Percentiles rank a stretch among this genome's conserved stretches.
Conservation (phyloP, 1,140 invertebrate genomes). For the Ruditapes philippinarum region DNA sequence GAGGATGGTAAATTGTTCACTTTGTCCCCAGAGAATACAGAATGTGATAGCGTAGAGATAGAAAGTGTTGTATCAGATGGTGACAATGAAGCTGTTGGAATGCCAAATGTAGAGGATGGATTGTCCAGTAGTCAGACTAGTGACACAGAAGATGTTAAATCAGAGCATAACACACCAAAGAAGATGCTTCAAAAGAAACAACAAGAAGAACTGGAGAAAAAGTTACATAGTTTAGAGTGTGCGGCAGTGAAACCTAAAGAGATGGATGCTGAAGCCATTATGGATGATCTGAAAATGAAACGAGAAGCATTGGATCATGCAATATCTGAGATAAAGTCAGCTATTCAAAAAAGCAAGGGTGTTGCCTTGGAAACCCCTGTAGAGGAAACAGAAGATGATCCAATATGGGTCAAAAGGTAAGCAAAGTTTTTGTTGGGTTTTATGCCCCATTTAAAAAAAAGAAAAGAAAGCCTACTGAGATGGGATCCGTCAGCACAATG, state of each 20-base stretch:
- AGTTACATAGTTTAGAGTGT: conserved; percentile 68
- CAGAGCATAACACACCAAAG: conserved; percentile 78
- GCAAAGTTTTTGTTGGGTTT: too few relatives aligned
- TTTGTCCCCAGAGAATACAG: conserved; percentile 97
- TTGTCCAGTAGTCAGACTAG: conserved; percentile 95
- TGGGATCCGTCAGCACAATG: neutral
- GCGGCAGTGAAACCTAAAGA: conserved; percentile 72
- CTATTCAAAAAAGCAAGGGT: conserved; percentile 91
- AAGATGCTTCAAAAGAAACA: conserved; percentile 81
- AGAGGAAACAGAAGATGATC: conserved; percentile 77
- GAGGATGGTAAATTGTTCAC: conserved; percentile 91
- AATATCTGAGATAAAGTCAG: conserved; percentile 93
- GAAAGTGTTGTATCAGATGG: conserved; percentile 90
- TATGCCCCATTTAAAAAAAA: too few relatives aligned
- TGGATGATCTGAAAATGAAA: conserved; percentile 83
- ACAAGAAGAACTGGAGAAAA: conserved; percentile 79
- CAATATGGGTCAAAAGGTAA: conserved; percentile 85
- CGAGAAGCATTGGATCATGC: conserved; percentile 90
- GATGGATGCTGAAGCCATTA: conserved; percentile 84
- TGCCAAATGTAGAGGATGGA: conserved; percentile 98
- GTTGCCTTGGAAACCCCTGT: conserved; percentile 81
- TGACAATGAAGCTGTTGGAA: conserved; percentile 89
- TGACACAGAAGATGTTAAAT: conserved; percentile 92
- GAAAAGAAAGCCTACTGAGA: too few relatives aligned
- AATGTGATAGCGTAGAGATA: conserved; percentile 96